A percentile compares a stretch with the other conserved stretches of the same genome.
Evolutionary conservation across 2,113 vertebrate species (phyloP).

Genomic region (Clarias batrachus): DNA sequence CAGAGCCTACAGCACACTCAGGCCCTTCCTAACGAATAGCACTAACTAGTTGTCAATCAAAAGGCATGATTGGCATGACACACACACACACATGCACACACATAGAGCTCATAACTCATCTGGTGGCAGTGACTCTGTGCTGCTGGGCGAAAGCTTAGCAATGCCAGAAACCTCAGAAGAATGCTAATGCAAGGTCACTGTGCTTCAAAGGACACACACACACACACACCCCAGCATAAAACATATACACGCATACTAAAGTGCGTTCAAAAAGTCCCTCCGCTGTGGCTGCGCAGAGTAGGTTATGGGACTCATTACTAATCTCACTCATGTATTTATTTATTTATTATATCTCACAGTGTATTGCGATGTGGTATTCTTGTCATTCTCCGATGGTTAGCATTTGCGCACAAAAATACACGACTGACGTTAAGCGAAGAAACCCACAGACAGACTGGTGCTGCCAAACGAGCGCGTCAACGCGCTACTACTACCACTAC

Average conservation of each 20-base stretch:
- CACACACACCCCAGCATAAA: not conserved
- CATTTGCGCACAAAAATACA: too few species aligned
- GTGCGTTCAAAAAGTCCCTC: too few species aligned
- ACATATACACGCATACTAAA: not conserved
- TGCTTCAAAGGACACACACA: not conserved
- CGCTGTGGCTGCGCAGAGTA: too few species aligned
- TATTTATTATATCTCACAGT: too few species aligned
- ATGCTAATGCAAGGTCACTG: conserved; percentile 25
- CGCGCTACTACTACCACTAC: too few species aligned
- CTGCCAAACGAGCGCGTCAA: too few species aligned
- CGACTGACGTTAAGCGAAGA: too few species aligned
- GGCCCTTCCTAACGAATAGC: not conserved
- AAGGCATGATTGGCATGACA: not conserved
- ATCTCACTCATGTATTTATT: too few species aligned
- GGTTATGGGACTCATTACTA: too few species aligned
- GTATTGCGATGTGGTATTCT: too few species aligned
- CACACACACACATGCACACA: not conserved
- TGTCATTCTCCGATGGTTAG: too few species aligned
- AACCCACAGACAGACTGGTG: too few species aligned
- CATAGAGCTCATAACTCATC: conserved; percentile 37
- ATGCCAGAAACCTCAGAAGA: conserved; percentile 12
- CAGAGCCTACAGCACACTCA: not conserved
- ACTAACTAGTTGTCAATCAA: conserved; percentile 44
- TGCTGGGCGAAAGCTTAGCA: conserved; percentile 2
- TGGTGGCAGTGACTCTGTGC: conserved; percentile 1